phyloP scores from a whole-genome alignment of 2,797 vertebrate genomes.

The Pseudotriccus pelzelni region DNA sequence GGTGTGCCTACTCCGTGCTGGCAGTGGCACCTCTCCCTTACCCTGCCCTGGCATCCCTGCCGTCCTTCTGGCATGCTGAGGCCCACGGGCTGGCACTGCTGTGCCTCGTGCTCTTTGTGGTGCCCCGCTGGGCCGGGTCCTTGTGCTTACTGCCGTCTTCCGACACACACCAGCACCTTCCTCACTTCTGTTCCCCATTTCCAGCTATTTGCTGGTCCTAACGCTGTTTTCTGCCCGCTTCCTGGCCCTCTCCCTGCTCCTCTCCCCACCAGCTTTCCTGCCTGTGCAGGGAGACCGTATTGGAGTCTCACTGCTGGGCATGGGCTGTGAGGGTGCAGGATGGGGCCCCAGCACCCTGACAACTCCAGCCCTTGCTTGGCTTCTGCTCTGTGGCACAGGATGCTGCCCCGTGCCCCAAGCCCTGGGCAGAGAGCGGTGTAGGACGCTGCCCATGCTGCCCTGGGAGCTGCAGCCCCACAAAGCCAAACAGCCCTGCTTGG shows the following conservation, averaged over 20 bases:
- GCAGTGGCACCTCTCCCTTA: background rate
- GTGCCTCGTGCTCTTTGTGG: rapidly evolving
- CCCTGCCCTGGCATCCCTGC: background rate
- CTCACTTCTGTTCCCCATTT: background rate
- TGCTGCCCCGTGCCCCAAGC: rapidly evolving
- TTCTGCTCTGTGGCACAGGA: background rate
- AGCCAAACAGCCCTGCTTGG: background rate
- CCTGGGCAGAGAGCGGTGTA: rapidly evolving
- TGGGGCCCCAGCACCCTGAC: rapidly evolving
- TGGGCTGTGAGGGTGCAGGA: background rate
- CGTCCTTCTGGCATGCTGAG: rapidly evolving
- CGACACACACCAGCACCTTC: background rate
- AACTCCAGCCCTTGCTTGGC: background rate
- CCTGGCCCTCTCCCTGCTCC: background rate
- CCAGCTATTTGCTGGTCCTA: background rate
- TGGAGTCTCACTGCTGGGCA: background rate
- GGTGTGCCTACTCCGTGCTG: rapidly evolving
- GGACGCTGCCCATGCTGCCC: background rate
- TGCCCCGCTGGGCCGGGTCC: rapidly evolving
- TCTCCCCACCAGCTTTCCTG: background rate
- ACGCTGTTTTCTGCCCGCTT: background rate
- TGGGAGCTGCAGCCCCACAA: rapidly evolving
- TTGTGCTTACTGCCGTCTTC: background rate
- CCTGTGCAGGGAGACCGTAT: rapidly evolving
- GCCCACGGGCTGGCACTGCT: background rate